Conservation (phyloP, 2,888 invertebrate genomes). For the Punctoribates punctum region DNA sequence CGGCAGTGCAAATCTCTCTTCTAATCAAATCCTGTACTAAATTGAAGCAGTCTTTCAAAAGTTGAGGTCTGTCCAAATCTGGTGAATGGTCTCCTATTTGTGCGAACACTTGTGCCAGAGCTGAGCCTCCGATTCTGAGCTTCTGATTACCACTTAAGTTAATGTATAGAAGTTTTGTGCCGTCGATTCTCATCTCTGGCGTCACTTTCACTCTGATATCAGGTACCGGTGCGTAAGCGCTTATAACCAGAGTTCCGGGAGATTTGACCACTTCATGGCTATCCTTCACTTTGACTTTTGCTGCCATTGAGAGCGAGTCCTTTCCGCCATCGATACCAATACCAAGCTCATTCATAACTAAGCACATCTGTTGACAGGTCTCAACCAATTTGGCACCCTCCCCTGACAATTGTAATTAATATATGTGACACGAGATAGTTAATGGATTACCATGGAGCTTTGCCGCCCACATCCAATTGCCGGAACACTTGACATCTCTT, state of each 20-base stretch:
- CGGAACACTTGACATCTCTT: constrained; percentile 92
- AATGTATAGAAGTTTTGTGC: constrained; percentile 65
- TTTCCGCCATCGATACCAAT: constrained; percentile 95
- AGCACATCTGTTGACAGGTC: constrained; percentile 83
- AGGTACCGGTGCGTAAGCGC: constrained; percentile 90
- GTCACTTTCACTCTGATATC: constrained; percentile 78
- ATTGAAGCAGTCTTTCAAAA: constrained; percentile 71
- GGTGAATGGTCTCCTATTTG: constrained; percentile 77
- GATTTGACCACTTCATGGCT: constrained; percentile 60
- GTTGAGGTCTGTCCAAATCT: constrained; percentile 68
- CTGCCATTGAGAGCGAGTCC: constrained; percentile 96
- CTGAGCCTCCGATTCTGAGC: constrained; percentile 81
- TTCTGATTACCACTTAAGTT: constrained; percentile 60
- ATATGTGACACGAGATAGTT: neutral
- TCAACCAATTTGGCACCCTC: constrained; percentile 83
- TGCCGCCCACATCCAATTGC: constrained; percentile 99
- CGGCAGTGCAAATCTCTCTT: constrained; percentile 68
- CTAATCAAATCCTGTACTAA: constrained; percentile 77
- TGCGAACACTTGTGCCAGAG: constrained; percentile 82
- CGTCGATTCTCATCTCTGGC: constrained; percentile 77
- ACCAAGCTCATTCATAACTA: constrained; percentile 72
- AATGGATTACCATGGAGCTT: constrained; percentile 66
- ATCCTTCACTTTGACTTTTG: constrained; percentile 62
- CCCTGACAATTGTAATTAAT: constrained; percentile 51
- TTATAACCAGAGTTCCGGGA: constrained; percentile 80